Evolutionary conservation across 92 coral and sea anemone species (phyloP), one percentile per base, ranked within the genome.

Genomic region (Porites rus): DNA sequence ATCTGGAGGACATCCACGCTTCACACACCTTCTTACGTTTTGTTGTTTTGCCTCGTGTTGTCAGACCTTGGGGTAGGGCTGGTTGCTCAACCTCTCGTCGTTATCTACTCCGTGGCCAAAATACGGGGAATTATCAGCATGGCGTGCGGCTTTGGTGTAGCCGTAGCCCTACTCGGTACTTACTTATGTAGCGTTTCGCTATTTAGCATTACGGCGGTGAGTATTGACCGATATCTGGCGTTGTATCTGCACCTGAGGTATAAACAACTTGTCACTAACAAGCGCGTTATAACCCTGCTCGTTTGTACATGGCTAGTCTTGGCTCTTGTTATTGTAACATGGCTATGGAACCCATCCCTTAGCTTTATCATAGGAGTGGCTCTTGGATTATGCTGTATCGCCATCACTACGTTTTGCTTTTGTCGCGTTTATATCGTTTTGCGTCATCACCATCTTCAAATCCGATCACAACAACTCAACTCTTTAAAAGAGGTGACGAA

Each of bases 181-280:
- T 77, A 77, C 43, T 38, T 77, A 17, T 77, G 82, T 6, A 66
- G 82, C 18, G 53, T 77, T 13, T 77, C 82, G 14, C 63, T 77
- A 65, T 46, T 77, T 24, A 60, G 60, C 28, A 66, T 77, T 59
- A 77, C 71, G 22, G 69, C 67, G 0, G 85, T 56, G 75, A 52
- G 65, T 68, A 53, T 80, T 25, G 77, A 69, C 13, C 65, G 77
- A 59, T 81, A 81, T 58, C 18, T 81, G 8, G 76, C 76, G n/a
- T 63, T 81, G n/a, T 28, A 81, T 31, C 87, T 83, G 60, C 87
- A 83, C 54, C 80, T 72, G 18, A 56, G 87, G 17, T 72, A 83
- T 60, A 68, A 63, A 46, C 76, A 83, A 63, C 10, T 83, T 17
- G 79, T 83, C 51, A 72, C 87, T 10, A 83, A 71, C 18, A 71